These are phyloP conservation scores for Acanthosepion pharaonis DNA, from an alignment of 2,888 invertebrate genomes.

Conservation along the genomic window DNA sequence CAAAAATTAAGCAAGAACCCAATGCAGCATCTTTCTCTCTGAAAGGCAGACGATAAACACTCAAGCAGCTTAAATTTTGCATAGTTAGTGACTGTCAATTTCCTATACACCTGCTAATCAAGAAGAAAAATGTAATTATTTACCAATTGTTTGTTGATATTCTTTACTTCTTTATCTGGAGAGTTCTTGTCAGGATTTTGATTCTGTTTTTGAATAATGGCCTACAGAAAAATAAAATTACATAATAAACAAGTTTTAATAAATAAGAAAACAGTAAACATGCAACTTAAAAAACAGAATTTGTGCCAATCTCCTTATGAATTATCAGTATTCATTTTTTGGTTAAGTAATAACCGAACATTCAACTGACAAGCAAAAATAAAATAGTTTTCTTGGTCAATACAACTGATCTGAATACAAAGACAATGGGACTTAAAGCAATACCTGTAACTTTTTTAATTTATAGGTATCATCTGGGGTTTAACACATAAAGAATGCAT, in stretches of 20 bases:
- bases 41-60: too few species aligned
- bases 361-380: too few species aligned
- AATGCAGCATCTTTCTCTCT: too few species aligned
- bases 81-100: background rate
- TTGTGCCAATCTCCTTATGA: too few species aligned
- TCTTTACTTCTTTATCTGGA: slow-evolving; percentile 43
- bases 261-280: too few species aligned
- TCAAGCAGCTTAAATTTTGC: too few species aligned
- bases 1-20: too few species aligned
- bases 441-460: too few species aligned
- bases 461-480: background rate
- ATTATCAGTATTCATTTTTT: too few species aligned
- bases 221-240: slow-evolving; percentile 53
- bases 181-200: slow-evolving; percentile 51
- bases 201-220: slow-evolving; percentile 74
- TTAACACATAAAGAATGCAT: background rate
- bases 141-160: slow-evolving; percentile 43
- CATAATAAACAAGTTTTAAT: background rate
- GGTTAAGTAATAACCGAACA: too few species aligned
- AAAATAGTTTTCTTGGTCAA: background rate
- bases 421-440: background rate
- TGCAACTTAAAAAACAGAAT: too few species aligned
- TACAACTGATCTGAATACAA: background rate
- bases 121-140: background rate
- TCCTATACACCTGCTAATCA: background rate